These are phyloP conservation scores for Solenopsis invicta DNA, from an alignment of 1,140 invertebrate genomes.

Conservation along the genomic window DNA sequence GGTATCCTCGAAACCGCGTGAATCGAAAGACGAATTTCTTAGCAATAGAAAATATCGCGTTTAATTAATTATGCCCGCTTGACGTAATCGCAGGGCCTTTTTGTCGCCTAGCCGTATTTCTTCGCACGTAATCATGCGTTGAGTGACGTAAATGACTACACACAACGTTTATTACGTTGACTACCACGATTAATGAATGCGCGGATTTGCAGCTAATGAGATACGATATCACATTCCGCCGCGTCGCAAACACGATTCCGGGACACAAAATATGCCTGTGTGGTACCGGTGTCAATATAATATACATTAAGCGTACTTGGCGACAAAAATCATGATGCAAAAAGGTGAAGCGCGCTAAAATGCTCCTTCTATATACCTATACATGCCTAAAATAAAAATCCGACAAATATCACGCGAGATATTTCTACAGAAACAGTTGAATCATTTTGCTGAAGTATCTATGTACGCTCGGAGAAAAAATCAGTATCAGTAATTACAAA, in stretches of 20 bases:
- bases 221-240: slow-evolving; percentile 35
- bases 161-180: slow-evolving; percentile 41
- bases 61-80: slow-evolving; percentile 50
- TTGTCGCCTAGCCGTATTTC: slow-evolving; percentile 29
- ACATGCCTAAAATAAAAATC: background rate
- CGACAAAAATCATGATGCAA: slow-evolving; percentile 16
- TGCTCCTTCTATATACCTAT: background rate
- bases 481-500: too few relatives aligned
- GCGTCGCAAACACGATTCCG: slow-evolving; percentile 6
- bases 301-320: background rate
- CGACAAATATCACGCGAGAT: background rate
- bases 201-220: slow-evolving; percentile 44
- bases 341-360: background rate
- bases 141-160: slow-evolving; percentile 39
- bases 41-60: slow-evolving; percentile 26
- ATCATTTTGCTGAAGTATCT: too few relatives aligned
- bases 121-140: slow-evolving; percentile 50
- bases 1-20: slow-evolving; percentile 24
- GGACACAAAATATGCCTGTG: background rate
- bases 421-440: too few relatives aligned
- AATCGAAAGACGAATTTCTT: slow-evolving; percentile 25
- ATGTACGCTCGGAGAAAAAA: too few relatives aligned
- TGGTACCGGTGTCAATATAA: background rate
- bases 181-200: slow-evolving; percentile 51
- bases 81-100: slow-evolving; percentile 40